Percentiles rank a stretch among this genome's conserved stretches.
Evolutionary conservation across 2,113 vertebrate genomes (phyloP).

Genomic region (Ciconia maguari): DNA sequence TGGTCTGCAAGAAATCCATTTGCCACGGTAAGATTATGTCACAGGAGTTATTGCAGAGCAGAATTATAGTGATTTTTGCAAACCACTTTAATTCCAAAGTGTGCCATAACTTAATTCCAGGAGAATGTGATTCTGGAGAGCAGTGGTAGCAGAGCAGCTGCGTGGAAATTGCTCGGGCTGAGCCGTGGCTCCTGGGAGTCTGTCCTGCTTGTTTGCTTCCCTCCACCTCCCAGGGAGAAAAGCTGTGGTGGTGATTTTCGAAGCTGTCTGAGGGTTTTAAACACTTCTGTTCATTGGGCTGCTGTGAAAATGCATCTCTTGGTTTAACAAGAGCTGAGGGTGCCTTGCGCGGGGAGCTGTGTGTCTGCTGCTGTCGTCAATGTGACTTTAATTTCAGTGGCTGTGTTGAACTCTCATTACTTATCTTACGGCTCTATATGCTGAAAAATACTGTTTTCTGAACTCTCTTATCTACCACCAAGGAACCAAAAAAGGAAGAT

Average conservation of each 20-base stretch:
- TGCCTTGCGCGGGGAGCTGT: not conserved
- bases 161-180: not conserved
- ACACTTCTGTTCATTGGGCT: not conserved
- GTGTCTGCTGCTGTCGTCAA: not conserved
- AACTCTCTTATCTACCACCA: not conserved
- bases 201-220: not conserved
- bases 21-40: not conserved
- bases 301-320: not conserved
- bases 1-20: conserved; percentile 18
- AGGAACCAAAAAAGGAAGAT: not conserved
- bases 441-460: not conserved
- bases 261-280: not conserved
- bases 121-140: not conserved
- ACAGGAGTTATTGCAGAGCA: not conserved
- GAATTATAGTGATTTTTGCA: not conserved
- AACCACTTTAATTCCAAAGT: not conserved
- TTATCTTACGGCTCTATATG: not conserved
- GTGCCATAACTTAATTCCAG: conserved; percentile 3
- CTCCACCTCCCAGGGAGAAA: not conserved
- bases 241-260: not conserved
- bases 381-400: not conserved
- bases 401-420: not conserved
- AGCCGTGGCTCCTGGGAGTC: not conserved
- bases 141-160: not conserved
- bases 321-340: not conserved